phyloP scores from a whole-genome alignment of 2,888 invertebrate genomes.

The Lithophane ornitopus region DNA sequence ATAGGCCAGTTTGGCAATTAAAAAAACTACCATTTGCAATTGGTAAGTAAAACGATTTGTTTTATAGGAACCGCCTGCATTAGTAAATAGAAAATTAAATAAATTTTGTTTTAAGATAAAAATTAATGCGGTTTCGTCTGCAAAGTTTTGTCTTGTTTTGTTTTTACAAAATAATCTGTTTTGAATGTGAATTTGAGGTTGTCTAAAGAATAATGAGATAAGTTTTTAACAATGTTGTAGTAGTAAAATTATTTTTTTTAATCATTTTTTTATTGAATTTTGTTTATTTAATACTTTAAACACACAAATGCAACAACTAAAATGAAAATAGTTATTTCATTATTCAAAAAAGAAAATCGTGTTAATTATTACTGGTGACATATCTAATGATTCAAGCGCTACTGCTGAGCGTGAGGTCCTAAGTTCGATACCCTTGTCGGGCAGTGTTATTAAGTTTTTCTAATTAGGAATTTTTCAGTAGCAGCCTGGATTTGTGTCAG shows the following conservation, averaged over 20 bases:
- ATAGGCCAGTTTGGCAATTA: too few relatives aligned
- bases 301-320: too few relatives aligned
- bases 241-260: too few relatives aligned
- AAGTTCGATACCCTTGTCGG: neutral
- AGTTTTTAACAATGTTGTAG: slow-evolving; percentile 7
- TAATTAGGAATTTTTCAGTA: neutral
- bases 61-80: too few relatives aligned
- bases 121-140: neutral
- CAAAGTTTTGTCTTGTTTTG: slow-evolving; percentile 9
- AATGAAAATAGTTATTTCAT: too few relatives aligned
- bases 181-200: slow-evolving; percentile 15
- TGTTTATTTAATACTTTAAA: too few relatives aligned
- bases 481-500: neutral
- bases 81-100: slow-evolving; percentile 12
- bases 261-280: too few relatives aligned
- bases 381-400: too few relatives aligned
- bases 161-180: neutral
- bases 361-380: too few relatives aligned
- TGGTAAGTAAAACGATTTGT: too few relatives aligned
- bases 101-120: slow-evolving; percentile 7
- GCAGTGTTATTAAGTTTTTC: neutral
- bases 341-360: too few relatives aligned
- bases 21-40: too few relatives aligned
- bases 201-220: slow-evolving; percentile 28
- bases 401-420: neutral